Evolutionary conservation across 2,888 invertebrate genomes (phyloP), one percentile per base, ranked within the genome.

Genomic region (Sinotaia quadrata): DNA sequence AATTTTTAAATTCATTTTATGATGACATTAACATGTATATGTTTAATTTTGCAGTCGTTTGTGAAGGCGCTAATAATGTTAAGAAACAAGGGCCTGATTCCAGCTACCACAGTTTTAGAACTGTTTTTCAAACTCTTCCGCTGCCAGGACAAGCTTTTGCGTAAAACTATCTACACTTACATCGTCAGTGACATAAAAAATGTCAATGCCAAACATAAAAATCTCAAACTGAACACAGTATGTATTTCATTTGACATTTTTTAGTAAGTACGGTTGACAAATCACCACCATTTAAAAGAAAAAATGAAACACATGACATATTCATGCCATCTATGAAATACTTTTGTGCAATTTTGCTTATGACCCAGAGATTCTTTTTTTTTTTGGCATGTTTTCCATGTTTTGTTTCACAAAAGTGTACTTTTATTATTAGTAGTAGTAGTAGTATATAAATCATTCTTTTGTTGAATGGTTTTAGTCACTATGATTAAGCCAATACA

Each of bases 121-220:
- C 88, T 98, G 49, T 98, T 98, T 88, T 98, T 99, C 85, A 92
- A 94, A 78, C 89, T 99, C 52, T 91, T 98, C 47, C 92, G 94
- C 82, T 96, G 97, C 84, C 95, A 94, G 85, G 97, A 98, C 86
- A 97, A 97, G 88, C 90, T 91, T 77, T 90, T 97, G 60, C 91
- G 98, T 68, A 93, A 93, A 74, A 98, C 96, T 85, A 90, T 99
- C 15, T 93, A 96, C 87, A 93, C 92, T 31, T 96, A 98, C 85
- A 96, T 99, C 67, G 93, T 98, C 29, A 93, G 93, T 2, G 98
- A 98, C 86, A 95, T 99, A 36, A 98, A 98, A 88, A 96, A 95
- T 86, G 91, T 97, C 84, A 98, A 98, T 88, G 91, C 93, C 60
- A 97, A 97, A 87, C 95, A 96, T 84, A 97, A 96, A 86, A 96